phyloP scores from a whole-genome alignment of 2,797 vertebrate species.

The Rhinophrynus dorsalis region DNA sequence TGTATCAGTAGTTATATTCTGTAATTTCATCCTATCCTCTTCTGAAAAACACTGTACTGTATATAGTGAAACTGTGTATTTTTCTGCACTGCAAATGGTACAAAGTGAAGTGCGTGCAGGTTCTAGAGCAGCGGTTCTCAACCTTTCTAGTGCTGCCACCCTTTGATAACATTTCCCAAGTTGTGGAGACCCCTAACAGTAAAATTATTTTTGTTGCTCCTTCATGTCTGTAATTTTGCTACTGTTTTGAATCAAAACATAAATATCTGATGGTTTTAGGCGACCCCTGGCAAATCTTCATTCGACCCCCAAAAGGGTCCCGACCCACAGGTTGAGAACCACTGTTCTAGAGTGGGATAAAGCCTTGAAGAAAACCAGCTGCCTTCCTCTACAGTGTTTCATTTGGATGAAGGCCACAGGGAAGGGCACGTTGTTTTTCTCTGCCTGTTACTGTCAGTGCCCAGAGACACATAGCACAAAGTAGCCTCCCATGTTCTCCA shows the following conservation, averaged over 20 bases:
- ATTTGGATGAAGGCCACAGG: slow-evolving; percentile 17
- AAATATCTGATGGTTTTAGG: no score
- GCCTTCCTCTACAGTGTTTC: slow-evolving; percentile 10
- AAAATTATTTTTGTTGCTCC: no score
- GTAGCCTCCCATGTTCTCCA: not conserved
- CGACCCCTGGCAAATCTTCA: no score
- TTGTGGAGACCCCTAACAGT: slow-evolving; percentile 1
- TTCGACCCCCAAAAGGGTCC: no score
- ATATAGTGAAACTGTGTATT: slow-evolving; percentile 28
- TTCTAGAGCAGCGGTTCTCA: no score
- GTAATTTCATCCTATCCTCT: not conserved
- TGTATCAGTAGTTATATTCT: not conserved
- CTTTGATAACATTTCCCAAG: no score
- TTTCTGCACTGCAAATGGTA: slow-evolving; percentile 16
- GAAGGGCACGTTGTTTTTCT: not conserved
- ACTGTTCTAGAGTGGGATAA: slow-evolving; percentile 16
- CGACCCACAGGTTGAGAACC: no score
- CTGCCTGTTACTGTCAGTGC: not conserved
- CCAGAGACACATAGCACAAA: no score
- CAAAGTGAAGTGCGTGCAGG: slow-evolving; percentile 19
- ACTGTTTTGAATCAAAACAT: no score
- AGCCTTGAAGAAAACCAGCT: slow-evolving; percentile 21
- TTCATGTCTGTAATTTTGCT: no score
- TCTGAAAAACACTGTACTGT: slow-evolving; percentile 4
- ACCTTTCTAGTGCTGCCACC: no score